phyloP scores from a whole-genome alignment of 2,888 invertebrate species.

The Mayetiola destructor region DNA sequence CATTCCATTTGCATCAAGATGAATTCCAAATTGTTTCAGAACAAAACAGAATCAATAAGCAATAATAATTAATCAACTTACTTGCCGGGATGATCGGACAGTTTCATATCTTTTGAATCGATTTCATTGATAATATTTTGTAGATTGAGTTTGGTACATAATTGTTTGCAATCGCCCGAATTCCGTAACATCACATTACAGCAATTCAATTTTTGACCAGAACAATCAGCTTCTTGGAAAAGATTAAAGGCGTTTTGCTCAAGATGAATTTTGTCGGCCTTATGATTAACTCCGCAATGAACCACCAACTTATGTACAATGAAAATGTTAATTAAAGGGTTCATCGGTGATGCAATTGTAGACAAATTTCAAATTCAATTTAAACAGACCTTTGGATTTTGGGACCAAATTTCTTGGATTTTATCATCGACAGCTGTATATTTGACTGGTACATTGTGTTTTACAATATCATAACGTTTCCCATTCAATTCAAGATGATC shows the following conservation, averaged over 20 bases:
- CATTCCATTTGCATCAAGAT: constrained; percentile 19
- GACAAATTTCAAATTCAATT: neutral
- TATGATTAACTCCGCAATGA: constrained; percentile 33
- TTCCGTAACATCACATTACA: constrained; percentile 23
- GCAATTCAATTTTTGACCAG: constrained; percentile 23
- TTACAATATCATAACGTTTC: constrained; percentile 37
- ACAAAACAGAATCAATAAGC: constrained; percentile 15
- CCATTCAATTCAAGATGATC: constrained; percentile 25
- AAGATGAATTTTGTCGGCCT: constrained; percentile 27
- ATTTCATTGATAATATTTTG: constrained; percentile 34
- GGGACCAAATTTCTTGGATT: constrained; percentile 47
- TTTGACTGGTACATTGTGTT: constrained; percentile 45
- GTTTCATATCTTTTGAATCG: constrained; percentile 13
- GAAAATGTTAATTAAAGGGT: constrained; percentile 1
- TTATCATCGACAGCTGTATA: constrained; percentile 46
- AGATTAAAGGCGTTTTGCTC: constrained; percentile 32
- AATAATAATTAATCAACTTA: constrained; percentile 22
- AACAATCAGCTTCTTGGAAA: constrained; percentile 29
- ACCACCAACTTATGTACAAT: constrained; percentile 27
- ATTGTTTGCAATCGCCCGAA: constrained; percentile 22
- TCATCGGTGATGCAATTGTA: neutral
- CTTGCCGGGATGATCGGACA: constrained; percentile 42
- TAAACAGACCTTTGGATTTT: constrained; percentile 44
- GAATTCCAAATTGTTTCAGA: neutral
- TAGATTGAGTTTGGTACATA: constrained; percentile 28